phyloP scores from a whole-genome alignment of 2,797 vertebrate genomes.

The Hapalemur alaotrensis region DNA sequence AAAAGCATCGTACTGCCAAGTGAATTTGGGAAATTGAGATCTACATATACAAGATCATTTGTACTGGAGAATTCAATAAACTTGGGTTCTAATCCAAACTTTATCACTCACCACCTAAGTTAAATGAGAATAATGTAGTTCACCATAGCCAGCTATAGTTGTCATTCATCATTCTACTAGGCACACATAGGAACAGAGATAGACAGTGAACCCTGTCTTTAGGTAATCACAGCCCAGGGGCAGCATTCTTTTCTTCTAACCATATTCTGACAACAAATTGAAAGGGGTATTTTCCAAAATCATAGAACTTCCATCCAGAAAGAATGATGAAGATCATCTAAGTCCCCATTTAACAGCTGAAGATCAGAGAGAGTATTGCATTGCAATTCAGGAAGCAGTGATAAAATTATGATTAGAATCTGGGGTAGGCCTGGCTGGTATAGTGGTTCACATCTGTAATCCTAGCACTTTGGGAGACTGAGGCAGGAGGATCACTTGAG shows the following conservation, averaged over 20 bases:
- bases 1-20: neutral
- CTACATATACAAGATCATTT: neutral
- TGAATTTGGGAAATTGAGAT: neutral
- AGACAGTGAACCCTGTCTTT: neutral
- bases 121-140: neutral
- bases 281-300: conserved; percentile 7
- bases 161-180: neutral
- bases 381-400: neutral
- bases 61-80: neutral
- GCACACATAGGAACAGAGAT: neutral
- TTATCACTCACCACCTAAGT: neutral
- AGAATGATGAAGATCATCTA: neutral
- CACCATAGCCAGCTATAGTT: neutral
- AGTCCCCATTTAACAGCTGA: neutral
- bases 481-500: too few species aligned
- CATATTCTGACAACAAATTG: neutral
- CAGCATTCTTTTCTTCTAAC: neutral
- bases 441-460: too few species aligned
- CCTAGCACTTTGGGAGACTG: too few species aligned
- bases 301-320: neutral
- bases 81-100: neutral
- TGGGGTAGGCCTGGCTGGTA: neutral
- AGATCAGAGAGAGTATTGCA: neutral
- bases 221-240: neutral
- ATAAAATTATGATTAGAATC: conserved; percentile 1